phyloP scores from a whole-genome alignment of 1,140 invertebrate species.

The Drosophila mojavensis region DNA sequence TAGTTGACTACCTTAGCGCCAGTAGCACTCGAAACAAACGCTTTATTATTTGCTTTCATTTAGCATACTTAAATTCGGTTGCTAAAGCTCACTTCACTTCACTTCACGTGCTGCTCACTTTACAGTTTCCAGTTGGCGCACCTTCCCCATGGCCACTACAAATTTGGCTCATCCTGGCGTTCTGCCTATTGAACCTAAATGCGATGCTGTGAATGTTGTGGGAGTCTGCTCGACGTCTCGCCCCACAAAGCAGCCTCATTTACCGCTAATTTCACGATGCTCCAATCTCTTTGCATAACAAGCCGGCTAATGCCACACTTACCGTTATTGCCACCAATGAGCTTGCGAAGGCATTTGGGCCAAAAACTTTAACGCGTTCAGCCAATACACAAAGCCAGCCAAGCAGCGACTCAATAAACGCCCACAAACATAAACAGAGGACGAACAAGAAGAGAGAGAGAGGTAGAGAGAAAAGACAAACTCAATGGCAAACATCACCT shows the following conservation, averaged over 20 bases:
- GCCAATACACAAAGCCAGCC: constrained; percentile 42
- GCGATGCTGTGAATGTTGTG: constrained; percentile 3
- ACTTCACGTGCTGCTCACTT: constrained; percentile 36
- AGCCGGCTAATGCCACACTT: constrained; percentile 49
- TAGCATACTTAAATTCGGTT: constrained; percentile 19
- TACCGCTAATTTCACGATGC: constrained; percentile 75
- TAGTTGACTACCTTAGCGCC: not conserved
- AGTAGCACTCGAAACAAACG: not conserved
- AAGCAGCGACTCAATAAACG: constrained; percentile 45
- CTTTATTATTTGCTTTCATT: constrained; percentile 22
- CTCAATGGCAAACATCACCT: constrained; percentile 60
- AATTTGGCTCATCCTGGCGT: constrained; percentile 1
- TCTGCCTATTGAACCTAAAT: constrained; percentile 40
- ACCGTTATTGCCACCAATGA: constrained; percentile 62
- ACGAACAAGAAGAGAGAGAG: not conserved
- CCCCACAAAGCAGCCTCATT: constrained; percentile 73
- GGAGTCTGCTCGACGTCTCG: constrained; percentile 36
- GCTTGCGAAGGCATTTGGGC: constrained; percentile 12
- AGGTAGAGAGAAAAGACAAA: not conserved
- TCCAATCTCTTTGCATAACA: constrained; percentile 65
- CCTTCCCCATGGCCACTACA: not conserved
- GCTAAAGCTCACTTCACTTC: not conserved
- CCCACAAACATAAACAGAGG: constrained; percentile 9
- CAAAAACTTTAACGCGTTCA: constrained; percentile 45
- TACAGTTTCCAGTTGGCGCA: constrained; percentile 68